Evolutionary conservation across 2,113 vertebrate genomes (phyloP), one percentile per base, ranked within the genome.

Genomic region (Campylomormyrus numenius): DNA sequence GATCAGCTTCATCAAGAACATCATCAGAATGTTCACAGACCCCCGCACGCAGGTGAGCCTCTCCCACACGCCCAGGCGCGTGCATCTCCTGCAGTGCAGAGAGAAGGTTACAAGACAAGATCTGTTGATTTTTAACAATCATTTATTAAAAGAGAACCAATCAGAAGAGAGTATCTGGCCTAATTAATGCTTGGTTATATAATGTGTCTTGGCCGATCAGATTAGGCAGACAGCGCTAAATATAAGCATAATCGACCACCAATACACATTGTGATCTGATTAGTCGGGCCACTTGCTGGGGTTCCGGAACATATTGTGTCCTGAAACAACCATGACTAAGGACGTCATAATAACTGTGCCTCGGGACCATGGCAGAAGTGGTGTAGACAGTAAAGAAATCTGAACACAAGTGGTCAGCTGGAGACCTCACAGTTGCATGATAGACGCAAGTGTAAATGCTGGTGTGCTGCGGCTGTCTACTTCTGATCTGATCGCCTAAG

Each of bases 1-100:
- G 95, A 96, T 96, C 89, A 2, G 39, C 0, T 96, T 96, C 90
- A 93, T 96, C 87, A 94, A 91, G 11, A 92, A 92, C 17, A 90
- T 96, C 88, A 95, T 95, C 91, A 35, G 21, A 0, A 93, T 90
- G 86, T 94, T 96, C 6, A 52, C 85, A 35, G 90, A 92, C n/a
- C 91, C 94, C 2, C 90, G 91, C 83, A 93, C 94, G 8, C 93
- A 92, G 92, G 96, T 96, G 91, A 94, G 93, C 83, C 39, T 87
- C 27, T 39, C 5, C 58, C 10, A 85, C 45, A 13, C 3, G n/a
- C 21, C 74, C 66, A 42, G 86, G 24, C 42, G n/a, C 49, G 3
- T 86, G 35, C 56, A 50, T 90, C 49, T 86, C 19, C n/a, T 13
- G 42, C 21, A 48, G 8, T 11, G 45, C 83, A 49, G 2, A n/a